A percentile compares a stretch with the other conserved stretches of the same genome.
Conservation (phyloP, 2,113 vertebrate species). For the Pomatostomus ruficeps region DNA sequence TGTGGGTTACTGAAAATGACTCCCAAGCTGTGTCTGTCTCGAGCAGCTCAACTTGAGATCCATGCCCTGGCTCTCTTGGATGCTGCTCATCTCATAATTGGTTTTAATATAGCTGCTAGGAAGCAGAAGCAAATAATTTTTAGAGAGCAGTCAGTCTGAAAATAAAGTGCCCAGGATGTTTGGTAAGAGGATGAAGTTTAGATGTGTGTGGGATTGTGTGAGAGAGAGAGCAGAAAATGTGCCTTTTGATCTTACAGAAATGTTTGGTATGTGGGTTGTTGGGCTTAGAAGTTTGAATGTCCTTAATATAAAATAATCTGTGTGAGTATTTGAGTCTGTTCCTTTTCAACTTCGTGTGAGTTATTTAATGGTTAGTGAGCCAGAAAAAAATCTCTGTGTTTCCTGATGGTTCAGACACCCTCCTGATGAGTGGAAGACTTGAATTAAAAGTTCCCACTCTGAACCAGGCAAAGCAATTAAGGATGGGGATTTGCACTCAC, state of each 20-base stretch:
- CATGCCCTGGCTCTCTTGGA: neutral
- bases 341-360: constrained; percentile 3
- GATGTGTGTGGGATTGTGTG: constrained; percentile 15
- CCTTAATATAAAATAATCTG: constrained; percentile 47
- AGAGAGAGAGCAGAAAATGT: constrained; percentile 7
- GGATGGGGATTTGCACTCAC: neutral
- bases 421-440: constrained; percentile 1
- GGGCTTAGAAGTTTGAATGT: neutral
- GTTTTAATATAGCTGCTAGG: neutral
- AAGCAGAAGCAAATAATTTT: neutral
- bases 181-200: neutral
- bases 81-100: neutral
- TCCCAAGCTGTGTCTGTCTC: neutral
- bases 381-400: neutral
- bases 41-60: neutral
- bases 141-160: neutral
- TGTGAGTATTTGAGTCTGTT: constrained; percentile 20
- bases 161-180: neutral
- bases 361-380: constrained; percentile 1
- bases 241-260: constrained; percentile 41
- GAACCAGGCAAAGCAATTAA: constrained; percentile 11
- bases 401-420: neutral
- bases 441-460: neutral
- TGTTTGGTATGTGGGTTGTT: constrained; percentile 36
- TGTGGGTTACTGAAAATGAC: neutral